These are phyloP conservation scores for Apantesis nais DNA, from an alignment of 2,888 invertebrate genomes.

Conservation along the genomic window DNA sequence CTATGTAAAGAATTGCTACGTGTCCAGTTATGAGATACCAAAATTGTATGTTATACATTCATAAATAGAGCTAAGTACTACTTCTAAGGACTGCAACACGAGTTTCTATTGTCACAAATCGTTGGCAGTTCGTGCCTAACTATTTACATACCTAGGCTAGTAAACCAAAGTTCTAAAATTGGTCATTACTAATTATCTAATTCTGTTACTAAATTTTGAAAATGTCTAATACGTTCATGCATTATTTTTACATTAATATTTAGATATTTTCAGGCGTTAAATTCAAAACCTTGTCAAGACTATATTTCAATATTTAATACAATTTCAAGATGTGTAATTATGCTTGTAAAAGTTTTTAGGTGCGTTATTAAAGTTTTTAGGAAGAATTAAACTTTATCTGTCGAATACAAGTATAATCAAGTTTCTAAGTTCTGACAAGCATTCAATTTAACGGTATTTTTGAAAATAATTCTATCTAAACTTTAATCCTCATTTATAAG, in stretches of 20 bases:
- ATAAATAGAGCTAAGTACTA: not conserved
- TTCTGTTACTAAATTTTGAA: not conserved
- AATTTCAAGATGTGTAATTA: not conserved
- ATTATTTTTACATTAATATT: not conserved
- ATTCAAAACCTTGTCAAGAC: not conserved
- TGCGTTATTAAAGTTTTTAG: not conserved
- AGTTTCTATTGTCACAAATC: slow-evolving; percentile 13
- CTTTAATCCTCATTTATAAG: not conserved
- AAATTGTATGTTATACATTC: not conserved
- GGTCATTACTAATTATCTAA: slow-evolving; percentile 2
- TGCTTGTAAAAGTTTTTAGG: too few relatives aligned
- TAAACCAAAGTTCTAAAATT: slow-evolving; percentile 4
- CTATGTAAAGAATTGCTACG: not conserved
- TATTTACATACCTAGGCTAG: not conserved
- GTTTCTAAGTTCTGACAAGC: not conserved
- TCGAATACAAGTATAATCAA: not conserved
- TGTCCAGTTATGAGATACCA: not conserved
- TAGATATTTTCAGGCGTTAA: not conserved
- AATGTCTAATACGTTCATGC: not conserved
- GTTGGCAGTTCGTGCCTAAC: slow-evolving; percentile 10
- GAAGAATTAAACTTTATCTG: not conserved
- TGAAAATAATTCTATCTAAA: not conserved
- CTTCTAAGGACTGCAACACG: slow-evolving; percentile 3
- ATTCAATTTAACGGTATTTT: not conserved
- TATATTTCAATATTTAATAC: not conserved